Conservation (phyloP, 2,113 vertebrate genomes). For the Pedetes capensis region DNA sequence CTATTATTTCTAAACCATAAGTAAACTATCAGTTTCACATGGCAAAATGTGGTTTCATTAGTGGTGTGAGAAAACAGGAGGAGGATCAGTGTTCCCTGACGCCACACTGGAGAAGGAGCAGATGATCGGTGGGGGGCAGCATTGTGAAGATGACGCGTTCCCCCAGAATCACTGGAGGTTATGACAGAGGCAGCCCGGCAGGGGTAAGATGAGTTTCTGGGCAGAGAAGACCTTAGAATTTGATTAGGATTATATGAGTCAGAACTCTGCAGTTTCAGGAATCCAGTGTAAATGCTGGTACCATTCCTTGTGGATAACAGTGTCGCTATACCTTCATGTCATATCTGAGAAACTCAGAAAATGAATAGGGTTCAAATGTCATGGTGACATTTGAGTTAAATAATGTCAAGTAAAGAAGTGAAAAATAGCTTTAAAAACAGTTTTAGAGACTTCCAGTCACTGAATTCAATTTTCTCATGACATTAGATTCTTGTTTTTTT, state of each 20-base stretch:
- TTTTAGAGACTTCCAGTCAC: background rate
- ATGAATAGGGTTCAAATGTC: too few species aligned
- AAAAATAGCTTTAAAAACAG: background rate
- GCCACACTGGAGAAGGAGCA: background rate
- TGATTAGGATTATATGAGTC: background rate
- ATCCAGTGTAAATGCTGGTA: background rate
- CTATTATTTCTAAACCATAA: background rate
- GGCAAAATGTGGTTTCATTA: background rate
- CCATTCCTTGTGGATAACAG: background rate
- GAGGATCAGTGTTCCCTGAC: background rate
- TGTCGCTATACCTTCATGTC: background rate
- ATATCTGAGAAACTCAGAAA: constrained; percentile 15
- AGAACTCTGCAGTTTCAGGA: background rate
- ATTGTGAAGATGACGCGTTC: background rate
- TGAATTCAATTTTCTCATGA: background rate
- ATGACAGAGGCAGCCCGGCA: background rate
- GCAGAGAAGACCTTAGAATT: background rate
- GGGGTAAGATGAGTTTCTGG: background rate
- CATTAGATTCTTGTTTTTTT: too few species aligned
- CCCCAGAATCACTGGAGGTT: background rate
- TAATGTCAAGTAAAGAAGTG: background rate
- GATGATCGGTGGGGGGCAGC: too few species aligned
- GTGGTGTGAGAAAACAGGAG: background rate
- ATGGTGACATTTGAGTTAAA: background rate
- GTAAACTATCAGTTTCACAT: background rate